These are phyloP conservation scores for Macrophya alboannulata DNA, from an alignment of 2,888 invertebrate species.

Conservation along the genomic window DNA sequence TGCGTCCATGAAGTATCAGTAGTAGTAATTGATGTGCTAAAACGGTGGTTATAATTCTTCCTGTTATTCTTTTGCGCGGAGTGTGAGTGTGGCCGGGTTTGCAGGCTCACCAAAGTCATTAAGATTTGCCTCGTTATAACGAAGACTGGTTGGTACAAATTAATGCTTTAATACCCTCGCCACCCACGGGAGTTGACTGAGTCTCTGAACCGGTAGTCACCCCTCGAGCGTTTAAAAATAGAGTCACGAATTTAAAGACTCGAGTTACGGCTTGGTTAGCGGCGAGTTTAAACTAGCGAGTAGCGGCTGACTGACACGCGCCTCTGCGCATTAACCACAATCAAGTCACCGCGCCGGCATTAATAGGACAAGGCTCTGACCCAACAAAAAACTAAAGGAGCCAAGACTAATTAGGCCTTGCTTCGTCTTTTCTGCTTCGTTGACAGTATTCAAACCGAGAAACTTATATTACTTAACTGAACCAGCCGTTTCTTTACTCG, in stretches of 20 bases:
- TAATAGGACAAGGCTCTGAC: constrained; percentile 40
- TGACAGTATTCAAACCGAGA: constrained; percentile 43
- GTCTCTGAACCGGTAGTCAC: constrained; percentile 50
- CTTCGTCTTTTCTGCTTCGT: constrained; percentile 12
- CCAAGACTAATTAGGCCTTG: constrained; percentile 52
- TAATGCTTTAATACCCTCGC: constrained; percentile 53
- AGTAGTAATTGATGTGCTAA: background rate
- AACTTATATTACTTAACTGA: constrained; percentile 9
- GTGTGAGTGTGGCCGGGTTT: background rate
- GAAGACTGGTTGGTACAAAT: constrained; percentile 55
- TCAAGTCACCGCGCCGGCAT: constrained; percentile 54
- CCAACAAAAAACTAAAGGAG: constrained; percentile 51
- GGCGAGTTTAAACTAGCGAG: constrained; percentile 46
- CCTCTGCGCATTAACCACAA: constrained; percentile 57
- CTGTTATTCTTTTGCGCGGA: background rate
- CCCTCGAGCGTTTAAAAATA: constrained; percentile 55
- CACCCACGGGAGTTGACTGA: constrained; percentile 42
- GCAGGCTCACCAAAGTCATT: constrained; percentile 37
- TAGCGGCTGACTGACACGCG: constrained; percentile 60
- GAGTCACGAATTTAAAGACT: constrained; percentile 56
- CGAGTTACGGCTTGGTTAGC: constrained; percentile 53
- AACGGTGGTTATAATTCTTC: background rate
- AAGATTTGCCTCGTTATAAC: constrained; percentile 55
- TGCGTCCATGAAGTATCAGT: background rate
- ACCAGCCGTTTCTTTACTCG: background rate